Evolutionary conservation across 2,888 invertebrate species (phyloP).

Genomic region (Syrista parreyssii): DNA sequence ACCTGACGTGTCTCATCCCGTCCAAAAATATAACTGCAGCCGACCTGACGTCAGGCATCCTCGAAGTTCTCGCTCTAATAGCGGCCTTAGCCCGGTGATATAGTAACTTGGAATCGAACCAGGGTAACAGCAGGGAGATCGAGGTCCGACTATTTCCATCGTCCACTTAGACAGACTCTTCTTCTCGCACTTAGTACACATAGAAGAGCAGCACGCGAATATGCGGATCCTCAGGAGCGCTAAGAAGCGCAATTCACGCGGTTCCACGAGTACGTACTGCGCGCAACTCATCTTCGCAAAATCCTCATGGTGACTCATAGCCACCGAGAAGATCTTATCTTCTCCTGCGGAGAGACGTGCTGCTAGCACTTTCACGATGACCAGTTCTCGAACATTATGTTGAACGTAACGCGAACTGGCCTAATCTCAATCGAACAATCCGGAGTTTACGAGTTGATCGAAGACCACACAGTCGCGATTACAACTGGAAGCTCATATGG

Average conservation of each 20-base stretch:
- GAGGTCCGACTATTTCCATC: slow-evolving; percentile 32
- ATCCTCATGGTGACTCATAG: background rate
- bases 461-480: background rate
- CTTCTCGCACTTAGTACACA: slow-evolving; percentile 9
- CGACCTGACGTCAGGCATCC: slow-evolving; percentile 27
- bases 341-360: background rate
- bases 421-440: background rate
- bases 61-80: slow-evolving; percentile 11
- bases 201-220: slow-evolving; percentile 1
- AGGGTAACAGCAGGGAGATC: slow-evolving; percentile 30
- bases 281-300: background rate
- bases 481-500: background rate
- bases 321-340: background rate
- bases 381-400: background rate
- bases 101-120: slow-evolving; percentile 40
- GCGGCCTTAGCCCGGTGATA: slow-evolving; percentile 9
- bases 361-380: background rate
- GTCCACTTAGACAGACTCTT: slow-evolving; percentile 10
- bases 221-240: slow-evolving; percentile 34
- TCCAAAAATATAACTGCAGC: slow-evolving; percentile 36
- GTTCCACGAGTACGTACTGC: slow-evolving; percentile 26
- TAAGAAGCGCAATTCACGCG: slow-evolving; percentile 25
- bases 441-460: background rate
- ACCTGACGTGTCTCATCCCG: slow-evolving; percentile 11
- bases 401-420: background rate